Evolutionary conservation across 2,888 invertebrate genomes (phyloP), one percentile per base, ranked within the genome.

Genomic region (Melanostoma scalare): DNA sequence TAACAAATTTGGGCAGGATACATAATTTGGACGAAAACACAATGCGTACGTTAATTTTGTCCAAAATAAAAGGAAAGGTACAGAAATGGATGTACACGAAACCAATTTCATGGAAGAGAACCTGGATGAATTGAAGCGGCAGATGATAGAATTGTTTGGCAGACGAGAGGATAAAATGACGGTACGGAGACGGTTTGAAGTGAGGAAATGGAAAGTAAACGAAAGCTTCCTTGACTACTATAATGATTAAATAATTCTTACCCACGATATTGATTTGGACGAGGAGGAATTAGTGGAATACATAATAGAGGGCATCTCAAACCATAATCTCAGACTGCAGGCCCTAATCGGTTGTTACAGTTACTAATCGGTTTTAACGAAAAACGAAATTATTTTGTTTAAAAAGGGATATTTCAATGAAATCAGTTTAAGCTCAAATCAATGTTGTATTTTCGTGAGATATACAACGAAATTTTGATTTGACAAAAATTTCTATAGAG

Each of bases 91-190:
- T 48, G 31, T 6, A 48, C 48, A 48, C 30, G 48, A 48, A 48
- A 30, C 48, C 48, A 48, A 48, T 8, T 48, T 48, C 6, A 48
- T 30, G 48, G 8, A 48, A 6, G 48, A 48, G 30, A 8, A 42
- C 42, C 42, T 42, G 6, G 42, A 42, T 3, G 56, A 56, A 36
- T n/a, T 56, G 10, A 56, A 38, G 56, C 36, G 38, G 10, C 56
- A 56, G 10, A 56, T 38, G 56, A 56, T 36, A 9, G 56, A 56
- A 10, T 38, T 56, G 20, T 56, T 56, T 20, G 56, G 38, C 38
- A 40, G 38, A 56, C 10, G 56, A 56, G 56, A 56, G 38, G 10
- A 56, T 38, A 56, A 56, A 38, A 56, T 56, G 56, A 38, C 56
- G 38, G 35, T 20, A 38, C 38, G 36, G 4, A 36, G 56, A 38